A percentile compares a stretch with the other conserved stretches of the same genome.
phyloP scores from a whole-genome alignment of 2,888 invertebrate species.

The Periphyllus acericola region DNA sequence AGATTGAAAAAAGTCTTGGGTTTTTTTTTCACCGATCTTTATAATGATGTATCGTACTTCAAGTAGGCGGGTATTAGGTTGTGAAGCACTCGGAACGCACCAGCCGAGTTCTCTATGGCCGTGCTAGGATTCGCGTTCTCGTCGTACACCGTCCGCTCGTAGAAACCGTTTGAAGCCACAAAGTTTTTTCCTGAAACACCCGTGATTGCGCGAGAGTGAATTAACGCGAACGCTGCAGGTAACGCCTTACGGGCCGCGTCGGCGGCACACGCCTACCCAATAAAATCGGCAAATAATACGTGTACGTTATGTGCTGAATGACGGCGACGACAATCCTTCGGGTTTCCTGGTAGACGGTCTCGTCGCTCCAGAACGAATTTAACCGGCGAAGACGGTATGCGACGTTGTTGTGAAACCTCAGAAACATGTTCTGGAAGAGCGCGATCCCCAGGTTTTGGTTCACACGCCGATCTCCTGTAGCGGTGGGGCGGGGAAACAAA shows the following conservation, averaged over 20 bases:
- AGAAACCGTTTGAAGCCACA: constrained; percentile 71
- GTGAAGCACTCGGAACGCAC: constrained; percentile 92
- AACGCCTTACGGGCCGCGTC: neutral
- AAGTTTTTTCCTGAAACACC: neutral
- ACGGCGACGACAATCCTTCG: constrained; percentile 85
- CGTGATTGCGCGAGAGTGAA: neutral
- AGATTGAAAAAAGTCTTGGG: too few relatives aligned
- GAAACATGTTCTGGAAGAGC: constrained; percentile 91
- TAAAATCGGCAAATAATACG: constrained; percentile 88
- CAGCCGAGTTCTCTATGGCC: constrained; percentile 87
- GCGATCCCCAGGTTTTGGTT: constrained; percentile 90
- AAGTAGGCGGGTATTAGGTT: constrained; percentile 70
- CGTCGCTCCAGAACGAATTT: constrained; percentile 94
- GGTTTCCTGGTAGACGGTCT: constrained; percentile 75
- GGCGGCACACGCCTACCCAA: constrained; percentile 73
- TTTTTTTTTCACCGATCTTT: too few relatives aligned
- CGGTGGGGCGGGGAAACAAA: neutral
- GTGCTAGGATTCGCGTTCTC: constrained; percentile 86
- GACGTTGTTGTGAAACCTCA: constrained; percentile 88
- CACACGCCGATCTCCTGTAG: constrained; percentile 86
- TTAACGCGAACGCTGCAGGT: neutral
- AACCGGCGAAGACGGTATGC: constrained; percentile 79
- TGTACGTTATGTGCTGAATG: constrained; percentile 89
- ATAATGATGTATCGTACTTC: too few relatives aligned
- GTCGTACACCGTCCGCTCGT: constrained; percentile 81